Conservation (phyloP, 2,888 invertebrate species). For the Lepetodrilus schrolli region DNA sequence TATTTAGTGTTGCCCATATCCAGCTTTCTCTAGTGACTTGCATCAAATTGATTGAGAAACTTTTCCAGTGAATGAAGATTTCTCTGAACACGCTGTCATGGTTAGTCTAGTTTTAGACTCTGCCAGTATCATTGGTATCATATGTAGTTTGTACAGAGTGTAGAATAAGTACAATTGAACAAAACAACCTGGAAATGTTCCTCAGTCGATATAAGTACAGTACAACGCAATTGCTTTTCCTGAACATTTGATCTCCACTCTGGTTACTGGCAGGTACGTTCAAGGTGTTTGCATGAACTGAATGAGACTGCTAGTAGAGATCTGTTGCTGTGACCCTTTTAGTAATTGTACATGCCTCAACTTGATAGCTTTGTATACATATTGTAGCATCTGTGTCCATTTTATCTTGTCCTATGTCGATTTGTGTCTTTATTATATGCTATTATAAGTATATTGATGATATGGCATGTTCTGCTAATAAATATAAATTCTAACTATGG, state of each 20-base stretch:
- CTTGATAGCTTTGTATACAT: slow-evolving; percentile 16
- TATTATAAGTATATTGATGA: slow-evolving; percentile 25
- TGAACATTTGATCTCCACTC: background rate
- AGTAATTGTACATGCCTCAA: slow-evolving; percentile 19
- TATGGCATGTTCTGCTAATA: slow-evolving; percentile 27
- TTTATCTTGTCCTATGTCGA: slow-evolving; percentile 22
- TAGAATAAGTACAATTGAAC: too few species aligned
- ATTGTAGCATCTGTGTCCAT: slow-evolving; percentile 22
- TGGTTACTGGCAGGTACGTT: slow-evolving; percentile 9
- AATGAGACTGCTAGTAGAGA: slow-evolving; percentile 9
- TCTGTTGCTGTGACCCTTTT: slow-evolving; percentile 24
- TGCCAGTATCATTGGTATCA: too few species aligned
- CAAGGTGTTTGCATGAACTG: background rate
- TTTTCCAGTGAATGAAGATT: too few species aligned
- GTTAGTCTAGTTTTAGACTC: too few species aligned
- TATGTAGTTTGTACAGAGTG: too few species aligned
- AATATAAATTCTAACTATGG: background rate
- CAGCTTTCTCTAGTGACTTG: too few species aligned
- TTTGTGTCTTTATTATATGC: slow-evolving; percentile 14
- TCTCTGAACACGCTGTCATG: too few species aligned
- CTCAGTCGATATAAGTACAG: too few species aligned
- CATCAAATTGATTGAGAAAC: too few species aligned
- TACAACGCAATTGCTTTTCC: too few species aligned
- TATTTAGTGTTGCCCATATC: too few species aligned
- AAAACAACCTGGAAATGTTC: too few species aligned